Percentiles rank a stretch among this genome's conserved stretches.
These are phyloP conservation scores for Paramuricea clavata DNA, from an alignment of 92 coral and sea anemone species.

Conservation along the genomic window DNA sequence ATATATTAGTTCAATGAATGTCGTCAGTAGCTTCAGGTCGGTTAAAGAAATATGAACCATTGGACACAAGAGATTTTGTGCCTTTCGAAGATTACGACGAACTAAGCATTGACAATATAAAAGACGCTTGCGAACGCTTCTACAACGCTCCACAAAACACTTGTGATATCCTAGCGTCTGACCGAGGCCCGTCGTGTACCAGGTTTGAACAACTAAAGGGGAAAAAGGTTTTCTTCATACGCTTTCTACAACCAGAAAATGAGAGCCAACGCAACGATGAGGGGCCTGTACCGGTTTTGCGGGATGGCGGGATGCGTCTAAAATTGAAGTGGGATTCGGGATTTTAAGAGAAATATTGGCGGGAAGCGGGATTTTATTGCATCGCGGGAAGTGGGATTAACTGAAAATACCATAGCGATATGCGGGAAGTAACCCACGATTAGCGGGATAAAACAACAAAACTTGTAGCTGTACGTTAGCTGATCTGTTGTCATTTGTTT, in stretches of 20 bases:
- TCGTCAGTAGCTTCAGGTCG: constrained; percentile 41
- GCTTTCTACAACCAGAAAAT: background rate
- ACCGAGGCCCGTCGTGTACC: constrained; percentile 4
- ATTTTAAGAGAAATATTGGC: no score
- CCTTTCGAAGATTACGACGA: constrained; percentile 28
- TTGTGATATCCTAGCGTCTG: constrained; percentile 9
- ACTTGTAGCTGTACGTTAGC: no score
- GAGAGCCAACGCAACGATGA: background rate
- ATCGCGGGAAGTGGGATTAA: no score
- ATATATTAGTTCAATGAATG: constrained; percentile 34
- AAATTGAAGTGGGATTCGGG: no score
- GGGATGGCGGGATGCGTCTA: no score
- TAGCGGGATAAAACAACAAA: no score
- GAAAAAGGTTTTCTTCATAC: background rate
- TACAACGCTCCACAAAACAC: constrained; percentile 15
- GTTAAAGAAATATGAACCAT: constrained; percentile 47
- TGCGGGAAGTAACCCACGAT: no score
- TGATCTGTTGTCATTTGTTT: no score
- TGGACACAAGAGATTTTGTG: constrained; percentile 53
- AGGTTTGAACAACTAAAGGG: background rate
- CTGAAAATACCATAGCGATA: no score
- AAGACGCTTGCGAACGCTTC: constrained; percentile 38
- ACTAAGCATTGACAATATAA: constrained; percentile 41
- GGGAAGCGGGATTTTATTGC: no score
- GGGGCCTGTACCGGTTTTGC: no score